These are phyloP conservation scores for Falco novaeseelandiae DNA, from an alignment of 2,797 vertebrate genomes.

Conservation along the genomic window DNA sequence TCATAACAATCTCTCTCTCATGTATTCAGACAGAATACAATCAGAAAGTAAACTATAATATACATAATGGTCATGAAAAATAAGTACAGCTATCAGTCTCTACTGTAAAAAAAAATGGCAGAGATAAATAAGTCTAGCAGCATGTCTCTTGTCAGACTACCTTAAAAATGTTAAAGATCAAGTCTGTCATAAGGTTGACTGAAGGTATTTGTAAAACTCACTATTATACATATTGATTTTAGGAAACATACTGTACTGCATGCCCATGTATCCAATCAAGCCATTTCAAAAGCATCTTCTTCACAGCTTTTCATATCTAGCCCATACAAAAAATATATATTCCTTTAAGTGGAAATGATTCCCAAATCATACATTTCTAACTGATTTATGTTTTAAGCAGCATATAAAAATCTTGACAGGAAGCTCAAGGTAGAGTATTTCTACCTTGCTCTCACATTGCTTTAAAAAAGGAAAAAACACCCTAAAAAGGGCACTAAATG, in stretches of 20 bases:
- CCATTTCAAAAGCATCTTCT: neutral
- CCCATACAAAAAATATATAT: neutral
- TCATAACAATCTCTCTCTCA: neutral
- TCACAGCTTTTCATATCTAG: neutral
- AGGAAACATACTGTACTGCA: neutral
- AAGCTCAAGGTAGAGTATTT: neutral
- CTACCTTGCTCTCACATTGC: neutral
- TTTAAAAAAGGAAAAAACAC: neutral
- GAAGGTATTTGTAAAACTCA: neutral
- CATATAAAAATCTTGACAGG: neutral
- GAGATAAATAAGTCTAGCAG: neutral
- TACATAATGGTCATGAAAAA: neutral
- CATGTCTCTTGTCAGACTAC: neutral
- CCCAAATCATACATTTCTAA: slow-evolving; percentile 1
- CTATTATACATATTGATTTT: neutral
- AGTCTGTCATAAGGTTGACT: neutral
- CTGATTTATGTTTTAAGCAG: neutral
- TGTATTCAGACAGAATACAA: neutral
- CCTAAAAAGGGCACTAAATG: neutral
- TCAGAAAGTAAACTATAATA: neutral
- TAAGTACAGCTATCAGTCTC: neutral
- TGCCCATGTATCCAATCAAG: neutral
- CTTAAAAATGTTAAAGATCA: neutral
- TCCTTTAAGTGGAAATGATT: slow-evolving; percentile 16
- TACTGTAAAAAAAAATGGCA: neutral